Evolutionary conservation across 2,113 vertebrate genomes (phyloP), one percentile per base, ranked within the genome.

Genomic region (Thamnophis sirtalis): DNA sequence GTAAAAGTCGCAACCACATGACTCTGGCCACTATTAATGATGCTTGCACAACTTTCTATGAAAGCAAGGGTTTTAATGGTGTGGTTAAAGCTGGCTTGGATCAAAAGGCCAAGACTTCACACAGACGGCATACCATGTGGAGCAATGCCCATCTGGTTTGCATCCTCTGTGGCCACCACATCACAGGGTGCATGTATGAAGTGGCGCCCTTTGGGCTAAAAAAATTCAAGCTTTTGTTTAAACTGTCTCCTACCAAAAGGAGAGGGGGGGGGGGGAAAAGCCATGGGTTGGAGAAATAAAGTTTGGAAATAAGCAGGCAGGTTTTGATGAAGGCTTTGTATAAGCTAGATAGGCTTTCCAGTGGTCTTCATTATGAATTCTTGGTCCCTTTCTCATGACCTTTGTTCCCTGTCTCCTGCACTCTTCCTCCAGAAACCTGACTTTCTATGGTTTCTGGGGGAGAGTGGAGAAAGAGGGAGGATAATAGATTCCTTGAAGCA

Each of bases 141-240:
- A 88, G 86, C 86, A 68, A 28, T 88, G 91, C 50, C 91, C 86
- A 88, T 88, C 26, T 55, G 86, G 86, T 92, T 88, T 92, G 63
- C 63, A 88, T 92, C 63, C 26, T 56, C n/a, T 43, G 86, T 33
- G 33, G 50, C 58, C 33, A 68, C 90, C 90, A 91, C 86, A 87
- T 87, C 91, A 91, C 58, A 87, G 91, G 33, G 50, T 19, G 13
- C 58, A 91, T 91, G 91, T 28, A 73, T 33, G 80, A 54, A 91
- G 58, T 91, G 91, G 86, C 58, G 85, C 86, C 91, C 60, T 26
- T 56, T 63, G n/a, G 85, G 58, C 86, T 91, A 60, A 87, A 91
- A 90, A 68, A 60, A 58, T n/a, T 33, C 84, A 50, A 13, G 13
- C 68, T 87, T n/a, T 38, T 58, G 90, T 68, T 49, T 60, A 43